phyloP scores from a whole-genome alignment of 2,113 vertebrate species.

The Astur gentilis region DNA sequence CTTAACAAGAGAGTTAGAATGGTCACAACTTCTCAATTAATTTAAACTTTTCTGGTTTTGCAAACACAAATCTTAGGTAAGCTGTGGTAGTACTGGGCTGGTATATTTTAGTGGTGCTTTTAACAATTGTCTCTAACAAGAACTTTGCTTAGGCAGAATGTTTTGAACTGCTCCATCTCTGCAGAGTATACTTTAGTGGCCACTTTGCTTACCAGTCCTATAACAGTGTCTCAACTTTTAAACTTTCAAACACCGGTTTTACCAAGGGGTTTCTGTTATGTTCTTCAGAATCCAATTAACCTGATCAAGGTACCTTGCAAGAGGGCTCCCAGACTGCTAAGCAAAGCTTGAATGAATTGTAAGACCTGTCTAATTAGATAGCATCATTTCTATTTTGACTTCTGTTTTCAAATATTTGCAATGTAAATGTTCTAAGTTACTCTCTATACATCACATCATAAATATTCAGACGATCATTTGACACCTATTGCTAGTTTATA shows the following conservation, averaged over 20 bases:
- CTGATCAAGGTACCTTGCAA: background rate
- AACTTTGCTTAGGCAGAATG: background rate
- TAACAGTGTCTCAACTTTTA: background rate
- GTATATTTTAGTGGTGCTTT: background rate
- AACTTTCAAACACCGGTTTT: background rate
- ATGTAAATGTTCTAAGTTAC: background rate
- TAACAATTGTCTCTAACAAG: background rate
- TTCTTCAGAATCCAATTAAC: slow-evolving; percentile 7
- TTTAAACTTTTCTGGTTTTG: background rate
- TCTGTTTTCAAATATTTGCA: slow-evolving; percentile 5
- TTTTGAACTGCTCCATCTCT: background rate
- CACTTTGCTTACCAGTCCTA: background rate
- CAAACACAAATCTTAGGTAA: background rate
- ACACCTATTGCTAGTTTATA: background rate
- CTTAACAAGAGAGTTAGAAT: background rate
- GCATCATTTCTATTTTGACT: background rate
- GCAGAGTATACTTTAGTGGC: background rate
- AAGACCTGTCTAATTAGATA: background rate
- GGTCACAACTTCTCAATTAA: background rate
- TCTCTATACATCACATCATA: background rate
- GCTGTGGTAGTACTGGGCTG: background rate
- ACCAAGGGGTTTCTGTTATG: background rate
- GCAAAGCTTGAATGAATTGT: background rate
- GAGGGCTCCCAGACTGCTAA: background rate
- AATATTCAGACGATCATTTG: slow-evolving; percentile 30